Base-by-base conservation (phyloP, 2,888 invertebrate genomes). In the Orchestes rusci region DNA sequence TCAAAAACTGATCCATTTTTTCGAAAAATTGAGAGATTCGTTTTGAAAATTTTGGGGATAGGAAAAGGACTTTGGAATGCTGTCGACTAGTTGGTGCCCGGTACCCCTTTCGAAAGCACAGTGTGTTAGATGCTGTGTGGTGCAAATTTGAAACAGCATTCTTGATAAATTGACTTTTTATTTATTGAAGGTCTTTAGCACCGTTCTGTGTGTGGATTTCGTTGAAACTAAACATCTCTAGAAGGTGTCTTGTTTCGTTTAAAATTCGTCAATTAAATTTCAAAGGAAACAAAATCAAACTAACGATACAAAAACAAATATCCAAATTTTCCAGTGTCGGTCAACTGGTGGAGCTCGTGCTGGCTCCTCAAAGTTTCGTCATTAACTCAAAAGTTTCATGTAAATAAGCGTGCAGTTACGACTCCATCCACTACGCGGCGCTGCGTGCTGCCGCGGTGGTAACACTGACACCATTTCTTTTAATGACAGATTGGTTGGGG, bases 61-160 rank as follows among this genome's bases (percentile, higher is more conserved):
- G n/a, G n/a, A n/a, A n/a, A n/a, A n/a, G n/a, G n/a, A n/a, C n/a
- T n/a, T n/a, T n/a, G n/a, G 43, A 43, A 40, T 36, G 43, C 43
- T 45, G 45, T 23, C 28, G 20, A n/a, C n/a, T 36, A n/a, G 27
- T 30, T 16, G 20, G 43, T 45, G 42, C 46, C 42, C 41, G 23
- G 7, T 35, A 15, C 46, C 35, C 17, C 37, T 37, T 40, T 32
- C 40, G 46, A 19, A 50, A 46, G 47, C 46, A 30, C 34, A 27
- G 45, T 46, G 63, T 60, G 60, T 64, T 65, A 61, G 54, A n/a
- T 43, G 46, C 66, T 65, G 66, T 67, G 66, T 63, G 59, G 66
- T 67, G 67, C 66, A 66, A 69, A 67, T 70, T 65, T 19, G 68
- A 65, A 68, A 68, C 69, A 69, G 63, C 66, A 66, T 64, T 66